Conservation (phyloP, 2,113 vertebrate species). For the Apus apus region DNA sequence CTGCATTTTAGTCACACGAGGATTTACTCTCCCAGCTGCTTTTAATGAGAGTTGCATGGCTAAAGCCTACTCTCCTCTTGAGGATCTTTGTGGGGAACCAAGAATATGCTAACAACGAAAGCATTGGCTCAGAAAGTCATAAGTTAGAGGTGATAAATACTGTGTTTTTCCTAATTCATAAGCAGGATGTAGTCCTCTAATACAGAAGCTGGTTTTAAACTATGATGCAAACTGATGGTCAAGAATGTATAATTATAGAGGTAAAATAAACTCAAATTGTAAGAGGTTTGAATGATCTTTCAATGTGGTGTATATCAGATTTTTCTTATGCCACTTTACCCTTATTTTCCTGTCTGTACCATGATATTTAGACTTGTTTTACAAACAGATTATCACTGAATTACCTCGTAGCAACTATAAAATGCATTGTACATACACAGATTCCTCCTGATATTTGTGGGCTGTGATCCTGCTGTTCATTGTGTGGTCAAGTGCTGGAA, state of each 20-base stretch:
- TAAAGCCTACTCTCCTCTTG: neutral
- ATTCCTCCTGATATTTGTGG: neutral
- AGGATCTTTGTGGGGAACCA: neutral
- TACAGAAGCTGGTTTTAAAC: neutral
- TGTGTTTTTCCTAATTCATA: neutral
- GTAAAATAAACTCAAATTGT: neutral
- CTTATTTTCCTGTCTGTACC: neutral
- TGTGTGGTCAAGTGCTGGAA: neutral
- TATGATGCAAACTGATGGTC: neutral
- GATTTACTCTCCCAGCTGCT: slow-evolving; percentile 24
- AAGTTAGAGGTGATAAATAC: neutral
- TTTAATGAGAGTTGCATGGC: slow-evolving; percentile 7
- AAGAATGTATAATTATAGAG: neutral
- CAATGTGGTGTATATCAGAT: neutral
- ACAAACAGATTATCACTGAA: neutral
- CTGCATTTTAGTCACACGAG: neutral
- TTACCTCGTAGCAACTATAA: neutral
- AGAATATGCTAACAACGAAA: neutral
- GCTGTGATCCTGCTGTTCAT: neutral
- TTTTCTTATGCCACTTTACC: neutral
- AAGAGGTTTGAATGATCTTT: neutral
- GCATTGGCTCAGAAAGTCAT: neutral
- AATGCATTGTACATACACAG: neutral
- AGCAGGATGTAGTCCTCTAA: neutral
- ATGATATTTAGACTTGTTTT: neutral